These are phyloP conservation scores for Epirrita christyi DNA, from an alignment of 2,888 invertebrate species.

Conservation along the genomic window DNA sequence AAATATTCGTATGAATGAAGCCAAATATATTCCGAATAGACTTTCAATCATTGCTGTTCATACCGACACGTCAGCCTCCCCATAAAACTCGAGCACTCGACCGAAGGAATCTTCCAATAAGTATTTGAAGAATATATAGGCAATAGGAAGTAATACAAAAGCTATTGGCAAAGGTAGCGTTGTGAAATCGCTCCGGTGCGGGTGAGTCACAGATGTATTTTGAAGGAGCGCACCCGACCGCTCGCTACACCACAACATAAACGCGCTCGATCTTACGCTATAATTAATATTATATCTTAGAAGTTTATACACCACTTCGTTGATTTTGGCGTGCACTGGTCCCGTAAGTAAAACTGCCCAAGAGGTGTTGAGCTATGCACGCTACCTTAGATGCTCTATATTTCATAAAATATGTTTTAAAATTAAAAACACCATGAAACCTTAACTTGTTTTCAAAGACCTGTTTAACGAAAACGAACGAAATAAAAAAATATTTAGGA, in stretches of 20 bases:
- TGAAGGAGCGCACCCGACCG: slow-evolving; percentile 54
- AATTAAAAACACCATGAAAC: too few relatives aligned
- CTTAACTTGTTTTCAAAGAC: too few relatives aligned
- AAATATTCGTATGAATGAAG: slow-evolving; percentile 15
- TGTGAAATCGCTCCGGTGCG: slow-evolving; percentile 70
- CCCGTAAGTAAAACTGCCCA: neutral
- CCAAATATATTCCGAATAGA: slow-evolving; percentile 3
- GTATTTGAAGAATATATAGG: slow-evolving; percentile 47
- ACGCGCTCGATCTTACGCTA: slow-evolving; percentile 42
- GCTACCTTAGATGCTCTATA: too few relatives aligned
- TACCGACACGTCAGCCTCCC: slow-evolving; percentile 19
- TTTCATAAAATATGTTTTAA: too few relatives aligned
- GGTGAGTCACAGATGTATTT: slow-evolving; percentile 77
- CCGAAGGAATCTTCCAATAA: slow-evolving; percentile 42
- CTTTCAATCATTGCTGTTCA: slow-evolving; percentile 18
- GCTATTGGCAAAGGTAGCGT: slow-evolving; percentile 80
- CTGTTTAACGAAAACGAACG: too few relatives aligned
- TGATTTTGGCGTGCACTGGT: slow-evolving; percentile 9
- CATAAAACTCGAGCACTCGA: slow-evolving; percentile 19
- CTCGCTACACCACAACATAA: slow-evolving; percentile 47
- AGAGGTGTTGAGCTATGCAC: neutral
- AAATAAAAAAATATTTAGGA: too few relatives aligned
- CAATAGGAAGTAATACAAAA: slow-evolving; percentile 80
- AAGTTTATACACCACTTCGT: slow-evolving; percentile 10
- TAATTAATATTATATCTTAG: slow-evolving; percentile 18